These are phyloP conservation scores for Ploceus nigricollis DNA, from an alignment of 2,113 vertebrate genomes.

Conservation along the genomic window DNA sequence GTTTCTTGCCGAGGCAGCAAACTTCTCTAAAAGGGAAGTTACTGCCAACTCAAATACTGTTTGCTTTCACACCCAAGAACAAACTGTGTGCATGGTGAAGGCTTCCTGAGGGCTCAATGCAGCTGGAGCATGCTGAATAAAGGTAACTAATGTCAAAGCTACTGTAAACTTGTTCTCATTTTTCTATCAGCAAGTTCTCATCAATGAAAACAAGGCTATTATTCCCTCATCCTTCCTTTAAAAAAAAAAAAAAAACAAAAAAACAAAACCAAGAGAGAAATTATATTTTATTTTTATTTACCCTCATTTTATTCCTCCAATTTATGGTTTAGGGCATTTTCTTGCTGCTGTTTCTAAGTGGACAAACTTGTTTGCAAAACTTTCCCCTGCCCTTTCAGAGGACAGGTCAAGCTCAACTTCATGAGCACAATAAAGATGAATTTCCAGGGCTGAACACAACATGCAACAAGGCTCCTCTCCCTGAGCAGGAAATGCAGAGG, in stretches of 20 bases:
- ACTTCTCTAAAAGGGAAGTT: slow-evolving; percentile 85
- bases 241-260: not conserved
- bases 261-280: not conserved
- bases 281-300: not conserved
- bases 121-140: slow-evolving; percentile 89
- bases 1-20: slow-evolving; percentile 96
- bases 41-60: slow-evolving; percentile 94
- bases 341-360: not conserved
- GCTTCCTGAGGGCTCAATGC: slow-evolving; percentile 93
- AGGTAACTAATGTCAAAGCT: slow-evolving; percentile 91
- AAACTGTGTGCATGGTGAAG: slow-evolving; percentile 83
- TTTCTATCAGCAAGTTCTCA: slow-evolving; percentile 82
- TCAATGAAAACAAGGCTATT: slow-evolving; percentile 77
- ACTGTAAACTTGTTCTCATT: slow-evolving; percentile 84
- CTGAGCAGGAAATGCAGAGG: slow-evolving; percentile 69
- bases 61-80: slow-evolving; percentile 86
- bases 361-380: slow-evolving; percentile 13
- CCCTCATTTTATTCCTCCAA: not conserved
- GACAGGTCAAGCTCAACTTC: slow-evolving; percentile 30
- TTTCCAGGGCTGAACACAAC: slow-evolving; percentile 47
- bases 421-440: slow-evolving; percentile 6
- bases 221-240: slow-evolving; percentile 47
- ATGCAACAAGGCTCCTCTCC: slow-evolving; percentile 36
- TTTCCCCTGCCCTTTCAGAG: not conserved
- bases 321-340: not conserved